Base-by-base conservation (phyloP, 2,888 invertebrate genomes). In the Phorcus lineatus region DNA sequence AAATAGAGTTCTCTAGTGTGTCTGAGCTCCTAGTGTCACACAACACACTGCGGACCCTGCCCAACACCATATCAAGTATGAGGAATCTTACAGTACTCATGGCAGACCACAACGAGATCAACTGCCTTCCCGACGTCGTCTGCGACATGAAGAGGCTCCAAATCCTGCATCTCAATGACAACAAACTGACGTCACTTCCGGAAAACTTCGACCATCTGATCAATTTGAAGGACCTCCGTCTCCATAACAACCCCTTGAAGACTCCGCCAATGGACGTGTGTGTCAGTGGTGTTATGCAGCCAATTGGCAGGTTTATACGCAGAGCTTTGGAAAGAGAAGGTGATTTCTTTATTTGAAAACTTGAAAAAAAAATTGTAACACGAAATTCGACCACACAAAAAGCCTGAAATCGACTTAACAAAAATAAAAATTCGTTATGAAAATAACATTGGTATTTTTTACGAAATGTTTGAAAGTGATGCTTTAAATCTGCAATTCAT, bases 211-310 rank as follows among this genome's bases (percentile, higher is more conserved):
- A 91, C 78, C 83, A 87, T 11, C 85, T 92, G 57, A 83, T 81
- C 9, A 79, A 82, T 11, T 84, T 92, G 70, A 90, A 87, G 22
- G 91, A 91, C 74, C 86, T 92, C 9, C 86, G 89, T 36, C 89
- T 92, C 53, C 88, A 92, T 78, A 87, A 90, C 81, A 92, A 92
- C 84, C 91, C 91, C 9, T 79, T 92, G 67, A 87, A 88, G 80
- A 89, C 86, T 3, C 92, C 92, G 13, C 92, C 92, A 2, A 88
- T 89, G 85, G 92, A 92, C 79, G 91, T 92, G 7, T 91, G 91
- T 81, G 88, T 91, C 16, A 90, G 91, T 74, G 92, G 92, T 0
- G 89, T 91, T 1, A 81, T 91, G 52, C 90, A 91, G 77, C 92
- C 92, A 4, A 92, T 92, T 67, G 91, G 91, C n/a, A 78, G 89